phyloP scores from a whole-genome alignment of 2,888 invertebrate species.

The Lepeophtheirus nordmannii region DNA sequence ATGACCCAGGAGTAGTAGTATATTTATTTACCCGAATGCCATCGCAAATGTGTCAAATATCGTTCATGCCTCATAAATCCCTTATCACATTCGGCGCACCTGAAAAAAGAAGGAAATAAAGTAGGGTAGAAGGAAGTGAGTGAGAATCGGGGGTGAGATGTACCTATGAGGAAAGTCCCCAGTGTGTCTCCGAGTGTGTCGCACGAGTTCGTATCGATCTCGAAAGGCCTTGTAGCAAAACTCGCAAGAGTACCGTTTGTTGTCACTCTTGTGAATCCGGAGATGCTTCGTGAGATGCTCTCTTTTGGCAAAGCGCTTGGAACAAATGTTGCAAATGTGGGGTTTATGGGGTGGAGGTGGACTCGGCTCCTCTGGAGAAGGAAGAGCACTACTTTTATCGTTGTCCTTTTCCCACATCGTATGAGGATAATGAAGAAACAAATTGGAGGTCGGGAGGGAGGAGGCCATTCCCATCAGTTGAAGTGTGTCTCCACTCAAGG shows the following conservation, averaged over 20 bases:
- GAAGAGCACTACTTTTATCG: neutral
- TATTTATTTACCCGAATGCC: slow-evolving; percentile 21
- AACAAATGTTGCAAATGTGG: slow-evolving; percentile 18
- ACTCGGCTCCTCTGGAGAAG: too few relatives aligned
- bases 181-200: slow-evolving; percentile 21
- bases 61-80: slow-evolving; percentile 23
- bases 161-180: slow-evolving; percentile 23
- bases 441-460: slow-evolving; percentile 14
- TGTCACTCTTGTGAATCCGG: slow-evolving; percentile 22
- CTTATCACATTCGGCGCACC: slow-evolving; percentile 18
- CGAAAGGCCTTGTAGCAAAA: slow-evolving; percentile 22
- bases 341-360: neutral
- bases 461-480: slow-evolving; percentile 20
- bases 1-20: neutral
- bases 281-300: slow-evolving; percentile 23
- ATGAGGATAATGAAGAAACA: slow-evolving; percentile 23
- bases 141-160: neutral
- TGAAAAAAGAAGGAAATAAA: neutral
- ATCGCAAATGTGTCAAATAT: slow-evolving; percentile 23
- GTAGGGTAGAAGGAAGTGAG: too few relatives aligned
- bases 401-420: slow-evolving; percentile 23
- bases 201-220: slow-evolving; percentile 21
- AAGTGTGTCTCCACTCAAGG: slow-evolving; percentile 5
- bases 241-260: slow-evolving; percentile 23
- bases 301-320: slow-evolving; percentile 19